Base-by-base conservation (phyloP, 2,888 invertebrate genomes). In the Agonopterix subpropinquella region DNA sequence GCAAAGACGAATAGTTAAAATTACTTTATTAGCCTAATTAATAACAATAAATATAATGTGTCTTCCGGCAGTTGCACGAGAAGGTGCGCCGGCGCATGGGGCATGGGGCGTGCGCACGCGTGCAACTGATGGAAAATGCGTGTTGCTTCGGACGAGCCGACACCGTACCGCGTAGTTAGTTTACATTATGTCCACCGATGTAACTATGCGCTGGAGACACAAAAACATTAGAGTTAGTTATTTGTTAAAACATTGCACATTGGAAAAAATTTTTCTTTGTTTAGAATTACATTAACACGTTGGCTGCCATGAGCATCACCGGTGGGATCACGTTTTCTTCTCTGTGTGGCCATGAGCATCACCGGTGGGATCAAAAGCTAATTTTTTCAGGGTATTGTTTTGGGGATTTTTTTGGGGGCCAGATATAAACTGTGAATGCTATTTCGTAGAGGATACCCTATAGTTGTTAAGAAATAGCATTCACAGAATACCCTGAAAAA, bases 41-140 rank as follows among this genome's bases (percentile, higher is more conserved):
- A 64, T 67, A 68, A 67, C 54, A 77, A 77, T 77, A 78, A 75
- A 74, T 75, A 73, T 39, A 54, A 54, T 52, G 41, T 50, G 74
- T 87, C 87, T 88, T 88, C 87, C 87, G 87, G 84, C 87, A 87
- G 84, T 84, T 86, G 77, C 81, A 84, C 77, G 59, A 61, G 11
- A 42, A 48, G 49, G 55, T 53, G 57, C 53, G 49, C 46, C 41
- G 41, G 55, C 55, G 28, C 11, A 39, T 36, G n/a, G n/a, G n/a
- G n/a, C n/a, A 44, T 28, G 36, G 57, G 54, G 50, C 54, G 56
- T 54, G 50, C 52, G n/a, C 35, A 56, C 59, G 64, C 65, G 77
- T 82, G 84, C 83, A 86, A 83, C 87, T 86, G 87, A 55, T 88
- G 87, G 87, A 88, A 88, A 87, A 87, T 78, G 65, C 67, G 65